phyloP scores from a whole-genome alignment of 2,797 vertebrate species.

The Botia kubotai region DNA sequence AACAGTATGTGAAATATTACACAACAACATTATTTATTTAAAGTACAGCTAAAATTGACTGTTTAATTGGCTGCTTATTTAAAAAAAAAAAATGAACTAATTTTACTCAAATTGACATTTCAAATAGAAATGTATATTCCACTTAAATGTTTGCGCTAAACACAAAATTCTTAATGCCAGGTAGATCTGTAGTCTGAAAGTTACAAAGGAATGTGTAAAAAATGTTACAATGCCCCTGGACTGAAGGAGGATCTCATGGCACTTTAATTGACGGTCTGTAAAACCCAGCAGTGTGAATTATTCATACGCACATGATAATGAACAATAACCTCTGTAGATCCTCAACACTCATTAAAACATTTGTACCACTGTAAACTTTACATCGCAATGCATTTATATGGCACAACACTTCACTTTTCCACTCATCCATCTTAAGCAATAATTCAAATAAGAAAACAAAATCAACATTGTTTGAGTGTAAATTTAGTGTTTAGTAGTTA shows the following conservation, averaged over 20 bases:
- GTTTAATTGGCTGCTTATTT: too few species aligned
- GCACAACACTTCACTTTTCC: neutral
- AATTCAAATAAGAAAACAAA: neutral
- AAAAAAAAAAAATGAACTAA: too few species aligned
- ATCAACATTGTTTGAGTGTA: neutral
- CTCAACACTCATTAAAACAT: neutral
- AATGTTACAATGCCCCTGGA: too few species aligned
- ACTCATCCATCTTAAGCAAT: neutral
- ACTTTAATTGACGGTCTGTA: constrained; percentile 16
- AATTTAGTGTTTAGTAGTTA: neutral
- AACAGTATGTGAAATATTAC: too few species aligned
- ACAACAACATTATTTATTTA: too few species aligned
- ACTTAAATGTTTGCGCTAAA: too few species aligned
- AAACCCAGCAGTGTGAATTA: constrained; percentile 6
- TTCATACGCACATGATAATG: neutral
- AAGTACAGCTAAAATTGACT: too few species aligned
- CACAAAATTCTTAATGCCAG: too few species aligned
- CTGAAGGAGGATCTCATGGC: neutral
- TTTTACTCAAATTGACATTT: too few species aligned
- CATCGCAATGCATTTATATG: neutral
- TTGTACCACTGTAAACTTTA: neutral
- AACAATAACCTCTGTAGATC: neutral
- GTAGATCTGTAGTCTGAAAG: too few species aligned
- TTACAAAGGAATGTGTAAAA: too few species aligned
- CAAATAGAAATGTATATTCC: too few species aligned